Base-by-base conservation (phyloP, 2,113 vertebrate genomes). In the Psittacula cyanocephala region DNA sequence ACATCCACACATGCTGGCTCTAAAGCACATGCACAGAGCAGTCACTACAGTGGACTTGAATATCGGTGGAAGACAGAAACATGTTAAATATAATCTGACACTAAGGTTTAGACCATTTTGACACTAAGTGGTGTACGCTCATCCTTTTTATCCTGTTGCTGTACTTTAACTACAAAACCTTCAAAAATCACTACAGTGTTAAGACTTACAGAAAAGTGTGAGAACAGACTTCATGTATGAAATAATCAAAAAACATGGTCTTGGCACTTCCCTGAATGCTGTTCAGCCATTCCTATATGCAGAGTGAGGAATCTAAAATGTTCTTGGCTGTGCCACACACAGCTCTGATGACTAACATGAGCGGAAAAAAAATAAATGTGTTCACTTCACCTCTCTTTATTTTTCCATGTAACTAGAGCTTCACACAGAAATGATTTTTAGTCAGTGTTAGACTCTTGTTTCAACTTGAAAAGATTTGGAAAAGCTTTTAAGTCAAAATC, bases 401-500 rank as follows among this genome's bases (percentile, higher is more conserved):
- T 87, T 91, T 93, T 85, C 87, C 84, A 79, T 68, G 63, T 55
- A 81, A 90, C 65, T 93, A 47, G 17, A 68, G 74, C 69, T 68
- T 57, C 62, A 78, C 39, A 64, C 17, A 91, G 55, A 70, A 53
- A 22, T 37, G 76, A 10, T 6, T 15, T 72, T 22, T 9, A 77
- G 52, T 39, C 53, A 46, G 39, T 29, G 14, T 53, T 41, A 77
- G 37, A 43, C 43, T 71, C 6, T 13, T 18, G 37, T 57, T 76
- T 57, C 53, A 87, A 70, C 75, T 91, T 78, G 64, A 87, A 87
- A 94, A 74, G 77, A 41, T 77, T 15, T 47, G 25, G 14, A 59
- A 78, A 87, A 89, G 55, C 85, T 91, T 96, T 91, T 33, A 96
- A 93, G 67, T 84, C 24, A 55, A 86, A 79, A 55, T 46, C 18